These are phyloP conservation scores for Heliangelus exortis DNA, from an alignment of 2,797 vertebrate genomes.

Conservation along the genomic window DNA sequence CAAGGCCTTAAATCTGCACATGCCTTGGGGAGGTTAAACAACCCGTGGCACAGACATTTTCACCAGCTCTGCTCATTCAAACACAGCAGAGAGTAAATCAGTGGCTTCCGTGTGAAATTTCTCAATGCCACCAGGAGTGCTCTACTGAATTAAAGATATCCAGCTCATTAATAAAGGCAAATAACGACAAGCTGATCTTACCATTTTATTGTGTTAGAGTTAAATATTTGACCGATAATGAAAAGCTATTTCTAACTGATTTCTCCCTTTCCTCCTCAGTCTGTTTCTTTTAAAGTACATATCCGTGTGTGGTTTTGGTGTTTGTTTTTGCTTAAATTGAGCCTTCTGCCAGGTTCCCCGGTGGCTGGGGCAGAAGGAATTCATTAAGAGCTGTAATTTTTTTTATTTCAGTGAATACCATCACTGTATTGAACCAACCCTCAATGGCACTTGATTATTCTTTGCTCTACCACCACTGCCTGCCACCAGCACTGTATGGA, in stretches of 20 bases:
- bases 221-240: constrained; percentile 31
- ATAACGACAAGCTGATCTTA: constrained; percentile 15
- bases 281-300: background rate
- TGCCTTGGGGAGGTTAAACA: constrained; percentile 16
- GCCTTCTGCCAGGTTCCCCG: background rate
- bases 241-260: constrained; percentile 17
- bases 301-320: background rate
- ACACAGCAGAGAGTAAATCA: constrained; percentile 43
- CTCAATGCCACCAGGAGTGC: background rate
- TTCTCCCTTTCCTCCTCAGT: background rate
- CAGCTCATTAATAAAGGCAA: constrained; percentile 31
- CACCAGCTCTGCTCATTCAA: constrained; percentile 52
- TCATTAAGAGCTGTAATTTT: background rate
- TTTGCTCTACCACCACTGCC: background rate
- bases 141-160: constrained; percentile 56
- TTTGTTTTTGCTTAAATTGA: constrained; percentile 16
- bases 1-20: background rate
- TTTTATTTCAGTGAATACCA: background rate
- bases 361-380: background rate
- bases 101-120: constrained; percentile 30
- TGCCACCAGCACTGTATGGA: background rate
- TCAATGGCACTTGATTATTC: background rate
- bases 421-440: background rate
- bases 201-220: constrained; percentile 20
- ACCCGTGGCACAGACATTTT: background rate